Evolutionary conservation across 2,113 vertebrate genomes (phyloP).

Genomic region (Redunca redunca): DNA sequence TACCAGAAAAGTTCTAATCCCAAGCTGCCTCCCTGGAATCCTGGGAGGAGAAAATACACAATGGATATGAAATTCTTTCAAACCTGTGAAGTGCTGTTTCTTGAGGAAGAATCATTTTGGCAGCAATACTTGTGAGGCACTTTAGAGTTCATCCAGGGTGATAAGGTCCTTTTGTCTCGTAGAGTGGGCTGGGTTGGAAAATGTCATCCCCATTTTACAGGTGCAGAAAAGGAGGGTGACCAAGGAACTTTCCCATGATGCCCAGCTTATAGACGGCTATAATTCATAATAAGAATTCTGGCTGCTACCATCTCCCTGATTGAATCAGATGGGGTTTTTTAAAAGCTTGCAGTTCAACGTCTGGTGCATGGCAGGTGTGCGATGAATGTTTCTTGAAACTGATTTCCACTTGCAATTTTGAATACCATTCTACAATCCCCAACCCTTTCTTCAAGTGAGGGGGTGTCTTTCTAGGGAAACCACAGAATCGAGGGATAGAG

Average conservation of each 20-base stretch:
- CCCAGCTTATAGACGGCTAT: neutral
- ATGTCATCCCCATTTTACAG: neutral
- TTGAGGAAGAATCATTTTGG: neutral
- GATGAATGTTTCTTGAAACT: neutral
- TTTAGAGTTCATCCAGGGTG: neutral
- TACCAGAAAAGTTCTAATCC: neutral
- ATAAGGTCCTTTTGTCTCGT: neutral
- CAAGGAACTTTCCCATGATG: neutral
- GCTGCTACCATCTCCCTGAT: neutral
- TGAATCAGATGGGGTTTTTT: neutral
- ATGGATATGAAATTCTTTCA: neutral
- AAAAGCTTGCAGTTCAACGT: neutral
- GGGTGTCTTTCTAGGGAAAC: neutral
- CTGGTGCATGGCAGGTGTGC: neutral
- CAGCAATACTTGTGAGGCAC: neutral
- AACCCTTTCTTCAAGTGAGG: neutral
- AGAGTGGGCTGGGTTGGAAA: neutral
- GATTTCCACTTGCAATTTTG: neutral
- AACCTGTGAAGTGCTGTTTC: neutral
- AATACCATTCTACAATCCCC: neutral
- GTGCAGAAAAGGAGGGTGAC: neutral
- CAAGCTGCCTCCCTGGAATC: neutral
- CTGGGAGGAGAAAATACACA: neutral
- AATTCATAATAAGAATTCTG: neutral
- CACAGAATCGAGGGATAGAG: neutral